Evolutionary conservation across 2,888 invertebrate species (phyloP).

Genomic region (Drosophila infuscata): DNA sequence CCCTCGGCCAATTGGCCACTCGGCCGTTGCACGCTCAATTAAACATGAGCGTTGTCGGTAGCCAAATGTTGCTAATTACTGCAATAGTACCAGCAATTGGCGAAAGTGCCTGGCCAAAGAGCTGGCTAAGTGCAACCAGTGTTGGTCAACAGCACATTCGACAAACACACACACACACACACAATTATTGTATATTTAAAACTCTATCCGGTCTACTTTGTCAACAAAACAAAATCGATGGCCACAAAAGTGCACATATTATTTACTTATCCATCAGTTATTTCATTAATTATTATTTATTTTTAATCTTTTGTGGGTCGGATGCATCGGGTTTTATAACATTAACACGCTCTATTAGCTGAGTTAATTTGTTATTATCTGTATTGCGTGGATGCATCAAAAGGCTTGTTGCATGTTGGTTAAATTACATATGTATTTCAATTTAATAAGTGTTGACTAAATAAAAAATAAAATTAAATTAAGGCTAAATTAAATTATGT

Average conservation of each 20-base stretch:
- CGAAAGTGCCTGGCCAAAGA: constrained; percentile 37
- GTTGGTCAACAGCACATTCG: constrained; percentile 20
- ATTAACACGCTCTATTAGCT: not conserved
- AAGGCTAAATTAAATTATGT: not conserved
- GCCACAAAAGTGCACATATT: not conserved
- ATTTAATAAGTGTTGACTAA: not conserved
- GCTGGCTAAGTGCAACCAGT: constrained; percentile 34
- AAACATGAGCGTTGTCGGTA: constrained; percentile 79
- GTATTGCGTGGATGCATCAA: no score
- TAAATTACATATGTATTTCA: not conserved
- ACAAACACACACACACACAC: not conserved
- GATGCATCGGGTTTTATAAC: not conserved
- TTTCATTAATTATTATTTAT: not conserved
- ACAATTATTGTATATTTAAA: not conserved
- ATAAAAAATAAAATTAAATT: not conserved
- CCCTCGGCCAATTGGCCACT: not conserved
- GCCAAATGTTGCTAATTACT: constrained; percentile 72
- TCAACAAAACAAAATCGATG: not conserved
- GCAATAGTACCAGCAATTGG: constrained; percentile 46
- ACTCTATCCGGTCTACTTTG: not conserved
- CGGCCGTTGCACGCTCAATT: constrained; percentile 76
- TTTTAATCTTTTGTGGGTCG: not conserved
- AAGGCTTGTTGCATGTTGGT: not conserved
- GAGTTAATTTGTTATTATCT: not conserved
- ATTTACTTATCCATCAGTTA: not conserved